Evolutionary conservation across 1,140 invertebrate genomes (phyloP), one percentile per base, ranked within the genome.

Genomic region (Trichonephila inaurata): DNA sequence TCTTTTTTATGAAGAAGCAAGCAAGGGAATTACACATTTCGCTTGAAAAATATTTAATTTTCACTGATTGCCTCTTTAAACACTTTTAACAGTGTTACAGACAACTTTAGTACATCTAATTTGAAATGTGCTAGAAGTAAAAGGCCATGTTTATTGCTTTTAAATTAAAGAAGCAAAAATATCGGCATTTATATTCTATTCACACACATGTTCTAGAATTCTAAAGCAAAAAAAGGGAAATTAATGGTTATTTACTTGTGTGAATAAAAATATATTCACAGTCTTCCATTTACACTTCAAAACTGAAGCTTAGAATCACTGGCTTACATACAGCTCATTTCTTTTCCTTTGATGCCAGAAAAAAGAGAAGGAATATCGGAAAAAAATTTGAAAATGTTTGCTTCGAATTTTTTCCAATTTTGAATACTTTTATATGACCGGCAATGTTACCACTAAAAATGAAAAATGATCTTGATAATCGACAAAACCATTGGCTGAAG

Each of bases 391-490:
- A 28, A 24, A 77, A 33, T 77, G 33, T 6, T 19, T 24, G n/a
- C 16, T 77, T 28, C 1, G 72, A 33, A 28, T 28, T 24, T 69
- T 72, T 77, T 77, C 33, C 72, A 28, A 77, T 77, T 77, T 77
- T 33, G 28, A 77, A 33, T 28, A 77, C 72, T 40, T 40, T 77
- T 58, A 19, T 58, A 24, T 19, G 51, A n/a, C 21, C n/a, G 51
- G 2, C 21, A 60, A 51, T 24, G 82, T 21, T 83, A 58, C 40
- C 19, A 58, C n/a, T 7, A 51, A 58, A 83, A 83, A 83, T 83
- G 82, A 83, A 83, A 83, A 83, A 83, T 83, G 82, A 83, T 83
- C 82, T 51, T 83, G 82, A 83, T 83, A 83, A 83, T 83, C 82
- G 82, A 58, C 82, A 83, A 83, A 60, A 83, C 82, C 51, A 83